phyloP scores from a whole-genome alignment of 2,797 vertebrate genomes.

The Discoglossus pictus region DNA sequence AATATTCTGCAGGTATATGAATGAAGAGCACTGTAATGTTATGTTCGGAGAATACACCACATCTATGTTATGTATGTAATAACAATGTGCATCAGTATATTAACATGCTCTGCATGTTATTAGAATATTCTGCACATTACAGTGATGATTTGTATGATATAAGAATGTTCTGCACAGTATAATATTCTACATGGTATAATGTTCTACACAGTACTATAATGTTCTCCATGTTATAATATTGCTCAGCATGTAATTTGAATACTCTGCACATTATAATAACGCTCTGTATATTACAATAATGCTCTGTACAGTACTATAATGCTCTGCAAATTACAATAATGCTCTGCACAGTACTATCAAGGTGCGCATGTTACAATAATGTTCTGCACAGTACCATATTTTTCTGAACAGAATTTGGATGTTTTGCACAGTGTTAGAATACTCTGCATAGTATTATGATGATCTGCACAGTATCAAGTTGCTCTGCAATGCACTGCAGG shows the following conservation, averaged over 20 bases:
- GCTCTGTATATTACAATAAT: background rate
- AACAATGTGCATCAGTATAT: too few relatives aligned
- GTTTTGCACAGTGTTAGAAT: constrained; percentile 18
- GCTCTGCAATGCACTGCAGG: constrained; percentile 2
- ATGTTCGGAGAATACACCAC: too few relatives aligned
- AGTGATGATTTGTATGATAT: too few relatives aligned
- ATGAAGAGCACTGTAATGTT: too few relatives aligned
- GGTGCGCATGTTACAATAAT: background rate
- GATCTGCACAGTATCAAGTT: background rate
- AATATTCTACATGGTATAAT: background rate
- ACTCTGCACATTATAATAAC: constrained; percentile 6
- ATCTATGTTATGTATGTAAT: too few relatives aligned
- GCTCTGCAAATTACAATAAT: background rate
- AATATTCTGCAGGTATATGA: too few relatives aligned
- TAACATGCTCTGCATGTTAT: too few relatives aligned
- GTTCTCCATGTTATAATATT: background rate
- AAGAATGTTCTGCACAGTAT: background rate
- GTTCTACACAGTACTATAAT: background rate
- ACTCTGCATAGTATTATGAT: background rate
- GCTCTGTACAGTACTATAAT: background rate
- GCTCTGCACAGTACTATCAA: background rate
- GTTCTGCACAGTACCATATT: background rate
- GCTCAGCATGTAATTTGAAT: background rate
- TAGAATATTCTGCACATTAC: too few relatives aligned
- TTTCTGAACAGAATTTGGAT: background rate